Conservation (phyloP, 2,888 invertebrate genomes). For the Antitype chi region DNA sequence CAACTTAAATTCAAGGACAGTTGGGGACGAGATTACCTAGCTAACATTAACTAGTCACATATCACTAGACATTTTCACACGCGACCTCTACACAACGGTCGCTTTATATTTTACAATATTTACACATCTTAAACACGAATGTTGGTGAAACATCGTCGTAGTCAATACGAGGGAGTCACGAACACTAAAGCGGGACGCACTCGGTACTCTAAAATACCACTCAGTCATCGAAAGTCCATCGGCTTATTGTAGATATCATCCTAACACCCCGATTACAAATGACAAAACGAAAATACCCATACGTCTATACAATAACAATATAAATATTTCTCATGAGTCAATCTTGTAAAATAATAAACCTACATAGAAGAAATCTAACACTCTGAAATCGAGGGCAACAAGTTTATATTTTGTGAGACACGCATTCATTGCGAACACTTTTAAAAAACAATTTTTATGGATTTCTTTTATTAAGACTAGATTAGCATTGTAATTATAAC, state of each 20-base stretch:
- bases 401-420: constrained; percentile 79
- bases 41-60: constrained; percentile 89
- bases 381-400: constrained; percentile 85
- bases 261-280: constrained; percentile 87
- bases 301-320: constrained; percentile 88
- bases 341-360: constrained; percentile 86
- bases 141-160: constrained; percentile 79
- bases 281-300: constrained; percentile 84
- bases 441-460: constrained; percentile 75
- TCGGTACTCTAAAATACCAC: constrained; percentile 80
- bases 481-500: constrained; percentile 79
- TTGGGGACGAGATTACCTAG: constrained; percentile 90
- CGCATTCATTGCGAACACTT: constrained; percentile 76
- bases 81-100: constrained; percentile 87
- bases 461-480: constrained; percentile 75
- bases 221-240: constrained; percentile 90
- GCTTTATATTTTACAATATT: constrained; percentile 89
- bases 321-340: constrained; percentile 85
- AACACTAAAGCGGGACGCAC: constrained; percentile 85
- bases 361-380: constrained; percentile 87
- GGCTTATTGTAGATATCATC: constrained; percentile 83
- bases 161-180: constrained; percentile 77
- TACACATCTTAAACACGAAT: constrained; percentile 88
- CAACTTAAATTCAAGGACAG: constrained; percentile 90
- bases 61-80: constrained; percentile 89